Evolutionary conservation across 2,113 vertebrate genomes (phyloP), one percentile per base, ranked within the genome.

Genomic region (Oncorhynchus gorbuscha): DNA sequence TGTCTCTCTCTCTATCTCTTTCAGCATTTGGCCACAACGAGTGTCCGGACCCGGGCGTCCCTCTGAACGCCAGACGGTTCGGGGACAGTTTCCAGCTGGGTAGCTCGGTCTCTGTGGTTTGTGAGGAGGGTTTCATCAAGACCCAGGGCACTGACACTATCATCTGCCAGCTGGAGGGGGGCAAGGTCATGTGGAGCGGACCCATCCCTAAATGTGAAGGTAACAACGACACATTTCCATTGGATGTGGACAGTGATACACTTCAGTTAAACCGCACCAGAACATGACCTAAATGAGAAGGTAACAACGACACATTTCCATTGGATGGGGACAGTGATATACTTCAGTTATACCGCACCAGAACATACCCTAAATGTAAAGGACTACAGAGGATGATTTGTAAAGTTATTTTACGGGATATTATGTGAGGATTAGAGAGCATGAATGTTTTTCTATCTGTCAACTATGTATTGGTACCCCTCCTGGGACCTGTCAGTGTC

Each of bases 121-220:
- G 97, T 80, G 97, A 99, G 88, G 97, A 99, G 89, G 97, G 97
- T 79, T 99, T 99, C 92, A 98, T 99, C 86, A 99, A 98, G 94
- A 99, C 96, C 11, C 97, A 99, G 84, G 97, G 97, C 76, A 95
- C 97, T 45, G 97, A 99, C 93, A 98, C 97, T 83, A 96, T 99
- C 79, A 95, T 95, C n/a, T 99, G 97, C 74, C 94, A 97, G 80
- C 85, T 98, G 83, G 92, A 95, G 86, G 96, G 97, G 79, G 94
- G 95, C 55, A 98, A 96, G 89, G 97, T 98, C 69, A 97, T 97
- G 96, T 99, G 97, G 97, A 98, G 97, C 79, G 97, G 97, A 62
- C 95, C 95, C 51, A 98, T 99, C 86, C 97, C 97, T 28, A 96
- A 94, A 86, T 99, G 97, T 92, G 97, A 98, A 95, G 97, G 97